Percentiles rank a stretch among this genome's conserved stretches.
Conservation (phyloP, 92 coral and sea anemone genomes). For the Epizoanthus rinbou region DNA sequence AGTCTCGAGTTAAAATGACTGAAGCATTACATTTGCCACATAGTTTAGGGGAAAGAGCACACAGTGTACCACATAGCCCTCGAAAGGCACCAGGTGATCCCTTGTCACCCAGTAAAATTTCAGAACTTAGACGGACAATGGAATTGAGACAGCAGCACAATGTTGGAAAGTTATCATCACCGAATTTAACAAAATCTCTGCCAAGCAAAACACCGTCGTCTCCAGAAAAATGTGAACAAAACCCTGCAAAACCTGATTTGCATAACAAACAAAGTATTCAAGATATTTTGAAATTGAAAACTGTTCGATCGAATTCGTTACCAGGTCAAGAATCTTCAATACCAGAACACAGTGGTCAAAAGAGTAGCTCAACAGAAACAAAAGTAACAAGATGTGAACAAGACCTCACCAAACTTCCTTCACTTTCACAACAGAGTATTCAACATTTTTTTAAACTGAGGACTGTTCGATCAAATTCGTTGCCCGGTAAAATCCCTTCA, state of each 20-base stretch:
- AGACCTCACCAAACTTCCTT: not conserved
- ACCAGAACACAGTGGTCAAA: too few relatives aligned
- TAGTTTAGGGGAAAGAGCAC: not conserved
- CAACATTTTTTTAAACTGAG: not conserved
- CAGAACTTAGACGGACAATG: constrained; percentile 24
- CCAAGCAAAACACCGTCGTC: not conserved
- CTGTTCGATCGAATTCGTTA: not conserved
- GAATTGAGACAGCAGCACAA: constrained; percentile 15
- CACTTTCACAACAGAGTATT: not conserved
- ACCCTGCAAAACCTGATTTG: not conserved
- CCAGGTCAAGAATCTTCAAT: too few relatives aligned
- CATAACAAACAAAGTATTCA: not conserved
- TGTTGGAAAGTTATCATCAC: not conserved
- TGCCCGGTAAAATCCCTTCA: not conserved
- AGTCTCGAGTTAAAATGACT: not conserved
- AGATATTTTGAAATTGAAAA: not conserved
- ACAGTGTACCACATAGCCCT: constrained; percentile 14
- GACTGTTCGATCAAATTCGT: not conserved
- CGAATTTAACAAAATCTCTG: not conserved
- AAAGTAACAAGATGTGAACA: not conserved
- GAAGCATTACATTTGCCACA: constrained; percentile 26
- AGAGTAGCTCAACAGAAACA: too few relatives aligned
- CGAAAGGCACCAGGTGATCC: not conserved
- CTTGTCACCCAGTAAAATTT: constrained; percentile 14
- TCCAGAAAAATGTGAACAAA: not conserved